phyloP scores from a whole-genome alignment of 1,140 invertebrate species.

The Samia ricini region DNA sequence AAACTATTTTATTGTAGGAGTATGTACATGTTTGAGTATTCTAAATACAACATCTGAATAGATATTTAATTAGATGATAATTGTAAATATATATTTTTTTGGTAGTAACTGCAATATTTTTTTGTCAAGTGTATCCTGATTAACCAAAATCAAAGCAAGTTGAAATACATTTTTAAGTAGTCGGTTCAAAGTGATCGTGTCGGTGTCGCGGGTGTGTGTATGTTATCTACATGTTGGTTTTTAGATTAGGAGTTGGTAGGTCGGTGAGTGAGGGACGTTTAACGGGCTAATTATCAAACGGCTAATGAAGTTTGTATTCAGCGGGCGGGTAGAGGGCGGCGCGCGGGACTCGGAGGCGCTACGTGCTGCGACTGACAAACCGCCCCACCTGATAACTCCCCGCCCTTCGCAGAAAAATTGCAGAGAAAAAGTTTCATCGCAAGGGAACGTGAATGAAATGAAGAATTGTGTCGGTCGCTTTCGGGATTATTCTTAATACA shows the following conservation, averaged over 20 bases:
- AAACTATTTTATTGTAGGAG: not conserved
- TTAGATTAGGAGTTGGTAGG: constrained; percentile 57
- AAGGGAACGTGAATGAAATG: constrained; percentile 76
- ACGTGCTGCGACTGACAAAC: constrained; percentile 72
- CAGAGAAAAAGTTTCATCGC: constrained; percentile 78
- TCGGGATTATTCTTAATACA: constrained; percentile 72
- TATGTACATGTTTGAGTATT: not conserved
- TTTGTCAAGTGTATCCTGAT: not conserved
- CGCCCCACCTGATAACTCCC: constrained; percentile 74
- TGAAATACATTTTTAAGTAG: not conserved
- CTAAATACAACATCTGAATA: not conserved
- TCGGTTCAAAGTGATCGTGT: not conserved
- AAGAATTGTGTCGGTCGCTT: constrained; percentile 75
- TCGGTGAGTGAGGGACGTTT: constrained; percentile 71
- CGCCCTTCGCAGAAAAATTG: constrained; percentile 74
- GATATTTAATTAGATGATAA: too few relatives aligned
- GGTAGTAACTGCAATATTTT: not conserved
- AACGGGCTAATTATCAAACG: constrained; percentile 78
- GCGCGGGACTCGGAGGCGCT: constrained; percentile 50
- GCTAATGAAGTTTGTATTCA: constrained; percentile 78
- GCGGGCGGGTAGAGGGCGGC: constrained; percentile 56
- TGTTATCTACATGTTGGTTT: constrained; percentile 24
- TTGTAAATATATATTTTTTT: too few relatives aligned
- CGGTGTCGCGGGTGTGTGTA: too few relatives aligned
- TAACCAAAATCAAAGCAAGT: not conserved